Evolutionary conservation across 2,113 vertebrate species (phyloP).

Genomic region (Anser cygnoides): DNA sequence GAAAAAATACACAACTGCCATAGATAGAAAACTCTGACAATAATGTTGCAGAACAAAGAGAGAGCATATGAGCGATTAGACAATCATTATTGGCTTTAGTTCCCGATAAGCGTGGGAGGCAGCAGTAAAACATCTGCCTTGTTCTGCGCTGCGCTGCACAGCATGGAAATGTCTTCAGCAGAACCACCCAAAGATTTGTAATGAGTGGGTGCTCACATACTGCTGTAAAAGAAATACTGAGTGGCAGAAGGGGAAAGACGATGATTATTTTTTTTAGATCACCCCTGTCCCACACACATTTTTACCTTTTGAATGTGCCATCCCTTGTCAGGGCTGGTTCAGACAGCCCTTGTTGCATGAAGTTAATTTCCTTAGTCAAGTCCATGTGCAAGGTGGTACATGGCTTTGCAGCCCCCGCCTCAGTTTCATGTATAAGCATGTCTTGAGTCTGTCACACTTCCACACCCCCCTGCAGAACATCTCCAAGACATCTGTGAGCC

Average conservation of each 20-base stretch:
- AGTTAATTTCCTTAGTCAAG: background rate
- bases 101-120: background rate
- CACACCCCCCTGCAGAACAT: fast-evolving
- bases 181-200: background rate
- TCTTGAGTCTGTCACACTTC: background rate
- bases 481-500: fast-evolving
- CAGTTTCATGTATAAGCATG: fast-evolving
- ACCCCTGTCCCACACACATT: background rate
- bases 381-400: fast-evolving
- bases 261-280: background rate
- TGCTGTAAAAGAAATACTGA: background rate
- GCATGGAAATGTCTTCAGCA: background rate
- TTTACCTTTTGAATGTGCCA: background rate
- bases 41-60: background rate
- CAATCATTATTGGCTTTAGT: background rate
- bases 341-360: background rate
- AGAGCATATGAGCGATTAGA: background rate
- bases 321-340: background rate
- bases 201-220: background rate
- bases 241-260: background rate
- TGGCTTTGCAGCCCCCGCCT: background rate
- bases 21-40: background rate
- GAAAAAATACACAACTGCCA: background rate
- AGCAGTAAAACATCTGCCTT: background rate
- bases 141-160: background rate